These are phyloP conservation scores for Paratrypauchen microcephalus DNA, from an alignment of 2,797 vertebrate genomes.

Conservation along the genomic window DNA sequence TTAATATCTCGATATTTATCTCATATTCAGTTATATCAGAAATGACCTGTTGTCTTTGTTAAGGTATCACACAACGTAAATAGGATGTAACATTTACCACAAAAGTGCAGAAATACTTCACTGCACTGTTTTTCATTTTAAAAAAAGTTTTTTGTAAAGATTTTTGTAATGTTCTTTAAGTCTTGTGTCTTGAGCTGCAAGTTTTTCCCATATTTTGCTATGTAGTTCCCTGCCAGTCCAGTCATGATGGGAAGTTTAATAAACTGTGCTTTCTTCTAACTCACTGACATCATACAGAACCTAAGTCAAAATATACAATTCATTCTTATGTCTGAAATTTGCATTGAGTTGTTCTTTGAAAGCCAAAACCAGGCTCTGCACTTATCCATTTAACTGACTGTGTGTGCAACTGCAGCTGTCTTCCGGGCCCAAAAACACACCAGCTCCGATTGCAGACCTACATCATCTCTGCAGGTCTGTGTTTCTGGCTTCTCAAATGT, in stretches of 20 bases:
- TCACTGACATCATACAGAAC: conserved; percentile 17
- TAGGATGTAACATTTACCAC: no score
- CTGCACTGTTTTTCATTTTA: background rate
- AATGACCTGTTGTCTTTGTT: background rate
- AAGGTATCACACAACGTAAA: no score
- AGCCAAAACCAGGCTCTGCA: conserved; percentile 14
- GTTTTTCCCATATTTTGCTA: background rate
- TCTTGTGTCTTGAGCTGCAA: background rate
- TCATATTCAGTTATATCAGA: background rate
- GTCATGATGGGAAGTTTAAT: background rate
- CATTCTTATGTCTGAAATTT: conserved; percentile 1
- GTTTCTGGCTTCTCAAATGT: conserved; percentile 53
- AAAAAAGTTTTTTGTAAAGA: no score
- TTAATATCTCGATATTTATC: background rate
- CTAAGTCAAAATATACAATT: background rate
- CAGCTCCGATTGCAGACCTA: conserved; percentile 60
- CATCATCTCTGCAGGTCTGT: conserved; percentile 50
- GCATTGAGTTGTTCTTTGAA: conserved; percentile 6
- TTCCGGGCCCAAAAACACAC: conserved; percentile 57
- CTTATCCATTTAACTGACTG: conserved; percentile 44
- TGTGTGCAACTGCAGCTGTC: conserved; percentile 74
- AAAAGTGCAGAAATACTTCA: background rate
- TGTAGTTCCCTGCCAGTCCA: conserved; percentile 13
- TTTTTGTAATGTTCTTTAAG: no score
- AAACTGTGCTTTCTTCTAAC: conserved; percentile 11